Conservation (phyloP, 2,113 vertebrate genomes). For the Hemichromis elongatus region DNA sequence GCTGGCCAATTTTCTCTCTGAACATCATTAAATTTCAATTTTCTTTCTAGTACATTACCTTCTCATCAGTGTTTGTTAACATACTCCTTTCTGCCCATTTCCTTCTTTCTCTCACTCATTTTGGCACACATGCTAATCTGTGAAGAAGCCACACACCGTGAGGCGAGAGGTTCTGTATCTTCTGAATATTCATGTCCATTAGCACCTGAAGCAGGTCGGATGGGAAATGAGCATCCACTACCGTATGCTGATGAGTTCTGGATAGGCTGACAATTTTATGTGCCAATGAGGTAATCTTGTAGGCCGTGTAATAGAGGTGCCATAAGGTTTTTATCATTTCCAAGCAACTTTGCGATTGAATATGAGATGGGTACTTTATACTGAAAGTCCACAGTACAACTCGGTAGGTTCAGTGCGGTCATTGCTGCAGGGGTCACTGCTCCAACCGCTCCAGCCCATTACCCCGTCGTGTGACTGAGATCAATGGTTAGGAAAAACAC, state of each 20-base stretch:
- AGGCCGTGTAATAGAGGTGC: neutral
- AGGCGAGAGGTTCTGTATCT: accelerated
- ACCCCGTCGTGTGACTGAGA: slow-evolving; percentile 34
- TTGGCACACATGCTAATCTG: neutral
- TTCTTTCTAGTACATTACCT: neutral
- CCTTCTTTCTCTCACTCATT: neutral
- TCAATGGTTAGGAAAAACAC: neutral
- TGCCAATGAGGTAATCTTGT: neutral
- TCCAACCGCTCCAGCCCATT: slow-evolving; percentile 2
- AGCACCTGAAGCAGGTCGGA: neutral
- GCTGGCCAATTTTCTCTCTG: neutral
- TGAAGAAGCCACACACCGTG: neutral
- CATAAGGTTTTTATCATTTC: neutral
- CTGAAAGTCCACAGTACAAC: neutral
- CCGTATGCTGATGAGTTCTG: neutral
- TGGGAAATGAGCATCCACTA: neutral
- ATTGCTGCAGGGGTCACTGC: slow-evolving; percentile 21
- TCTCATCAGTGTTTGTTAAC: neutral
- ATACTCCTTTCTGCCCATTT: neutral
- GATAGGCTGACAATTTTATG: neutral
- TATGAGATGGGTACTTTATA: neutral
- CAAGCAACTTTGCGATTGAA: neutral
- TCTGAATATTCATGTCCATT: neutral
- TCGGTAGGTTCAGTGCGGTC: neutral
- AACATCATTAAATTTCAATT: neutral